A percentile compares a stretch with the other conserved stretches of the same genome.
Evolutionary conservation across 2,797 vertebrate genomes (phyloP).

Genomic region (Typhlichthys eigenmanni): DNA sequence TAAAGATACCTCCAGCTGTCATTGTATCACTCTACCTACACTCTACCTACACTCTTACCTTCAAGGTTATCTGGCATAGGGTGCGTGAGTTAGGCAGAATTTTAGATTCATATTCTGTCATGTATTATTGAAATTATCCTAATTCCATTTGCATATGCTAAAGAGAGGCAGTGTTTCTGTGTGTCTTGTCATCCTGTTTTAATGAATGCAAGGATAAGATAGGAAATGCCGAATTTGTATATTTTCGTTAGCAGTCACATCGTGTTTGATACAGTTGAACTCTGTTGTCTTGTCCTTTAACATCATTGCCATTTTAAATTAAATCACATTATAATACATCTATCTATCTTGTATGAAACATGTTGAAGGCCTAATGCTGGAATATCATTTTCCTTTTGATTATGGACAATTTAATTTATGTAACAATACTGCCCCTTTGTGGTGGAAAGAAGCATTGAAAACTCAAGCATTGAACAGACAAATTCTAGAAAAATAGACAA

Average conservation of each 20-base stretch:
- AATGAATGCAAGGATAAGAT: too few species aligned
- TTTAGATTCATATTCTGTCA: slow-evolving; percentile 45
- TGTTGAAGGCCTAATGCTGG: neutral
- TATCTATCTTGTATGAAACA: slow-evolving; percentile 11
- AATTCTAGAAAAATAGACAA: too few species aligned
- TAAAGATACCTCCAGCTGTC: neutral
- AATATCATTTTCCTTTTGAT: neutral
- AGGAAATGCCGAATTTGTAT: slow-evolving; percentile 12
- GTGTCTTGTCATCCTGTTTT: neutral
- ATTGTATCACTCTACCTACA: neutral
- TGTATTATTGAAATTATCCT: slow-evolving; percentile 57
- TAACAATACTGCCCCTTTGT: slow-evolving; percentile 67
- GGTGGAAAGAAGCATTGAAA: slow-evolving; percentile 29
- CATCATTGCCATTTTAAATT: slow-evolving; percentile 42
- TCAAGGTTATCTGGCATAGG: slow-evolving; percentile 38
- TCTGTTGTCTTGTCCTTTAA: slow-evolving; percentile 34
- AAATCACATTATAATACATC: slow-evolving; percentile 40
- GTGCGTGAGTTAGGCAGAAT: slow-evolving; percentile 48
- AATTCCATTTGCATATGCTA: slow-evolving; percentile 53
- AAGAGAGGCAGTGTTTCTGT: slow-evolving; percentile 14
- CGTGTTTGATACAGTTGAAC: neutral
- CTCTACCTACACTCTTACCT: too few species aligned
- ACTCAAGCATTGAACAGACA: neutral
- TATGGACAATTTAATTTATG: slow-evolving; percentile 2
- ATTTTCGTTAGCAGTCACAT: neutral